A percentile compares a stretch with the other conserved stretches of the same genome.
phyloP scores from a whole-genome alignment of 2,797 vertebrate species.

The Molossus molossus region DNA sequence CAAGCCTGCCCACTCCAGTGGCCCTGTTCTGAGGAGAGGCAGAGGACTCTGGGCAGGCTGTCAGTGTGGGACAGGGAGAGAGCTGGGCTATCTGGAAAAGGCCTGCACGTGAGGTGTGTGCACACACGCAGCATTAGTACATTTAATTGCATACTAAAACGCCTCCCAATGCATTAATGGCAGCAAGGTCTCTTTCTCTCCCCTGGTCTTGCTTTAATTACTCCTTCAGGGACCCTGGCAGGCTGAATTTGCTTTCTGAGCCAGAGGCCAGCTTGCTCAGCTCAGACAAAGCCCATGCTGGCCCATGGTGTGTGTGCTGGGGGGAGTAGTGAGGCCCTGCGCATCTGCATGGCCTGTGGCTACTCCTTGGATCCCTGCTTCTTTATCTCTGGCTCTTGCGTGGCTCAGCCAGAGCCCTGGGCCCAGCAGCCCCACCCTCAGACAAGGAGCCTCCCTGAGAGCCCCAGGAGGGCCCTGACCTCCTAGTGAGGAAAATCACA shows the following conservation, averaged over 20 bases:
- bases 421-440: not conserved
- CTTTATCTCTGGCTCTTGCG: not conserved
- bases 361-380: not conserved
- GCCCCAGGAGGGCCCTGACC: not conserved
- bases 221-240: not conserved
- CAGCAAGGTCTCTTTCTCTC: not conserved
- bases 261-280: not conserved
- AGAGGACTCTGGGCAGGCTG: not conserved
- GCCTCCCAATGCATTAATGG: not conserved
- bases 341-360: not conserved
- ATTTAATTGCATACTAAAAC: not conserved
- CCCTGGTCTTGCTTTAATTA: conserved; percentile 19
- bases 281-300: not conserved
- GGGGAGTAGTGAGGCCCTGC: not conserved
- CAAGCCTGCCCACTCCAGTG: not conserved
- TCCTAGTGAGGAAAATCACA: not conserved
- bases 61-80: no score
- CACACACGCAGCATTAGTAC: fast-evolving
- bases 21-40: not conserved
- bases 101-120: fast-evolving
- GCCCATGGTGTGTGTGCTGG: not conserved
- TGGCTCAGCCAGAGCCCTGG: not conserved
- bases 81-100: not conserved
- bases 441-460: not conserved
- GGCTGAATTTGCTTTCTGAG: not conserved